A percentile compares a stretch with the other conserved stretches of the same genome.
phyloP scores from a whole-genome alignment of 1,140 invertebrate genomes.

The Lycorma delicatula region DNA sequence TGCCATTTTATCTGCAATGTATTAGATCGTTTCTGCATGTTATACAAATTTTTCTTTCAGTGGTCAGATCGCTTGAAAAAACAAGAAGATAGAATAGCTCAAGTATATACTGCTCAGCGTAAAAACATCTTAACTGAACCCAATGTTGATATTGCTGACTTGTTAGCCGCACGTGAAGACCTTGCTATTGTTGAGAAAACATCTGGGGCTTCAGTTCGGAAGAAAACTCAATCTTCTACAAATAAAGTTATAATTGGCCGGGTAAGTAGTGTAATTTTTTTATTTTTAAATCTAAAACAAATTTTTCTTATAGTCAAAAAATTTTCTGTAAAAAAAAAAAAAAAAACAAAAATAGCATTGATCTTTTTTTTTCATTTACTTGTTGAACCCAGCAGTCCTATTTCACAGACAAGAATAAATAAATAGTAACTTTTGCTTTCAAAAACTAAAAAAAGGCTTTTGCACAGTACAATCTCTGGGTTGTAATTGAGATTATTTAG shows the following conservation, averaged over 20 bases:
- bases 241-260: conserved; percentile 81
- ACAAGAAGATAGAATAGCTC: conserved; percentile 62
- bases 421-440: no score
- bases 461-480: no score
- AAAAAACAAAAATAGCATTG: no score
- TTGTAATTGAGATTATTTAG: no score
- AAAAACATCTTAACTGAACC: conserved; percentile 52
- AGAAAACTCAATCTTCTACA: conserved; percentile 68
- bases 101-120: conserved; percentile 57
- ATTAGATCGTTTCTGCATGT: neutral
- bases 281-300: conserved; percentile 11
- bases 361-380: neutral
- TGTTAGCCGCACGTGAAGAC: conserved; percentile 74
- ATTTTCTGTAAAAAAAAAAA: no score
- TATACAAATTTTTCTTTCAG: conserved; percentile 40
- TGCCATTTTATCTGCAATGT: neutral
- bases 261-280: conserved; percentile 36
- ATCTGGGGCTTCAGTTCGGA: conserved; percentile 65
- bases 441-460: no score
- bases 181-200: conserved; percentile 81
- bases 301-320: neutral
- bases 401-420: no score
- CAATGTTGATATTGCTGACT: conserved; percentile 54
- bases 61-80: conserved; percentile 76
- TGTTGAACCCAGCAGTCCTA: neutral